Base-by-base conservation (phyloP, 1,140 invertebrate genomes). In the Drosophila gunungcola region DNA sequence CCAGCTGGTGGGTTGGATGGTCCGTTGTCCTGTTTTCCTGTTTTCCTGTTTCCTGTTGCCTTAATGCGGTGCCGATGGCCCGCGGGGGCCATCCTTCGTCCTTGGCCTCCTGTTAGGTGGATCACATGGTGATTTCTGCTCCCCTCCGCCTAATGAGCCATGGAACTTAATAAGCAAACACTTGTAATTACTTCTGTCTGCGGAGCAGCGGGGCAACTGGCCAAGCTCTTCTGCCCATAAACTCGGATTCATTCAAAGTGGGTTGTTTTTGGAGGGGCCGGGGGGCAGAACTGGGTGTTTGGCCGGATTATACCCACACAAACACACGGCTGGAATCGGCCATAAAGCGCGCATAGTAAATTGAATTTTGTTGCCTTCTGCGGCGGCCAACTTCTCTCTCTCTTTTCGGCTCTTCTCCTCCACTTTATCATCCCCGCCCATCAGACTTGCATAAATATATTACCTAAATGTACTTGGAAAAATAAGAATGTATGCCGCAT, bases 271-370 rank as follows among this genome's bases (percentile, higher is more conserved):
- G 39, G 42, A 16, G 25, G 11, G 45, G 34, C 10, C 3, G 27
- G 51, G 38, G 34, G 27, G 27, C 6, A 1, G 16, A 21, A 21
- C 16, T 21, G 16, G 7, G 29, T 11, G 54, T 21, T 21, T 13
- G 68, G 21, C 12, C 25, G 32, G 10, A 36, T 13, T 53, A 12
- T 53, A 39, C 52, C 34, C 51, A 21, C 52, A 45, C 60, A 45
- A 65, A 25, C 64, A 70, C 67, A 70, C 64, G 64, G 64, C 77
- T 56, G 82, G 78, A 72, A 41, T 79, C 34, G 83, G 83, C 63
- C 83, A 88, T 86, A 86, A 86, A 86, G 83, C 83, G 83, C 79
- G 83, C 83, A 88, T 88, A 86, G 83, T 88, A 86, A 86, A 86
- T 86, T 86, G 83, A 86, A 86, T 86, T 86, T 86, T 88, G 83